Conservation (phyloP, 2,888 invertebrate genomes). For the Platycnemis pennipes region DNA sequence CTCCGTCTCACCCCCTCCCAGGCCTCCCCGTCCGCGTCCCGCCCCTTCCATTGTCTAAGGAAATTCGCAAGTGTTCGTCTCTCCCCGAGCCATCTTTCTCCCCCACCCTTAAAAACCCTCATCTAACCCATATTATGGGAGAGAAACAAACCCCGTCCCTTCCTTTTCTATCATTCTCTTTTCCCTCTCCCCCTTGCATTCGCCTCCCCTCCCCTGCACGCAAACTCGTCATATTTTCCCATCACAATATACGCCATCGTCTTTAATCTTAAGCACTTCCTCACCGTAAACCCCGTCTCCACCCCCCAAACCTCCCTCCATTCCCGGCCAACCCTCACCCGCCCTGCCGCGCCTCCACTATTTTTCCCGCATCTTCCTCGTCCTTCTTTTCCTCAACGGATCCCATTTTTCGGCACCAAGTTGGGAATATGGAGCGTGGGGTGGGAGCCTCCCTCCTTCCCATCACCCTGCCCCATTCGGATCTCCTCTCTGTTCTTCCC, state of each 20-base stretch:
- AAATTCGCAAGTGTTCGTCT: conserved; percentile 31
- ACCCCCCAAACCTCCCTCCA: not conserved
- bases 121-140: conserved; percentile 17
- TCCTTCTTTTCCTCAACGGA: conserved; percentile 24
- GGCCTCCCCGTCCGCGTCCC: not conserved
- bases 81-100: not conserved
- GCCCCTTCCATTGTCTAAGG: not conserved
- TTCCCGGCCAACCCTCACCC: not conserved
- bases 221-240: conserved; percentile 62
- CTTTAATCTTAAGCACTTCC: conserved; percentile 62
- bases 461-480: not conserved
- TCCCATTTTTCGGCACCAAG: conserved; percentile 55
- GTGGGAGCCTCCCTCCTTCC: not conserved
- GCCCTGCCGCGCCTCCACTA: not conserved
- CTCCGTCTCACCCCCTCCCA: not conserved
- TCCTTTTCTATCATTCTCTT: conserved; percentile 46
- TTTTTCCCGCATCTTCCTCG: not conserved
- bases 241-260: conserved; percentile 67
- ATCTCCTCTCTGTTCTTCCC: conserved; percentile 10
- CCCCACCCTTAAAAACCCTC: conserved; percentile 5
- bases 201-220: not conserved
- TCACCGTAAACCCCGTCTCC: conserved; percentile 42
- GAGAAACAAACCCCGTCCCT: conserved; percentile 30
- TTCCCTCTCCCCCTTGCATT: not conserved
- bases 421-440: conserved; percentile 44